A percentile compares a stretch with the other conserved stretches of the same genome.
Conservation (phyloP, 2,797 vertebrate genomes). For the Vultur gryphus region DNA sequence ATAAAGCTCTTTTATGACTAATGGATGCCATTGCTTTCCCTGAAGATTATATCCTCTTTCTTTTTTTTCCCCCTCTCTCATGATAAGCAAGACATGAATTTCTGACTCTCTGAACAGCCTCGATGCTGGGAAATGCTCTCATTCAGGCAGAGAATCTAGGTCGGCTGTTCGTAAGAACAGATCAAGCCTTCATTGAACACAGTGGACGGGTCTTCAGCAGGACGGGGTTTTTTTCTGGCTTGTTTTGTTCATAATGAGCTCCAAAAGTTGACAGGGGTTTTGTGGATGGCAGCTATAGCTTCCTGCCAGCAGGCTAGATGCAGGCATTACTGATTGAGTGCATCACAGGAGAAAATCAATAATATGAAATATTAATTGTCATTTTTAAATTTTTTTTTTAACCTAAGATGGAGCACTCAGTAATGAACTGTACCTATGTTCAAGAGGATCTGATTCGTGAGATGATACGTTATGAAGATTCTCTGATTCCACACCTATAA, state of each 20-base stretch:
- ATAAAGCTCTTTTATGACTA: not conserved
- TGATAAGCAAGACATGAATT: conserved; percentile 1
- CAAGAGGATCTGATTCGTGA: not conserved
- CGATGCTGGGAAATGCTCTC: conserved; percentile 33
- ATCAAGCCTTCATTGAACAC: not conserved
- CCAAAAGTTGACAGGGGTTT: not conserved
- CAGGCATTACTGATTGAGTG: not conserved
- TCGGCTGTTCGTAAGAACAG: conserved; percentile 59
- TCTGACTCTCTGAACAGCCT: conserved; percentile 3
- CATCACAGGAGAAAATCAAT: not conserved
- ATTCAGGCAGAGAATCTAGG: conserved; percentile 67
- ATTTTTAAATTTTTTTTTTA: not conserved
- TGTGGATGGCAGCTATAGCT: not conserved
- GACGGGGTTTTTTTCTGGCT: not conserved
- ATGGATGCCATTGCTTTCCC: not conserved
- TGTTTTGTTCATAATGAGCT: not conserved
- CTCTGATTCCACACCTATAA: not conserved
- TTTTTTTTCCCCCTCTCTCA: not conserved
- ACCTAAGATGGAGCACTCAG: not conserved
- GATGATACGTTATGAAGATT: not conserved
- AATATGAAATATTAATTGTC: not conserved
- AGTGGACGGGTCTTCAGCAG: not conserved
- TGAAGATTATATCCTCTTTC: not conserved
- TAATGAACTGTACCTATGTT: not conserved
- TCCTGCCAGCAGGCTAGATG: not conserved